Conservation (phyloP, 53 echinoderm and acorn worm genomes). For the Pentamera pediparva region DNA sequence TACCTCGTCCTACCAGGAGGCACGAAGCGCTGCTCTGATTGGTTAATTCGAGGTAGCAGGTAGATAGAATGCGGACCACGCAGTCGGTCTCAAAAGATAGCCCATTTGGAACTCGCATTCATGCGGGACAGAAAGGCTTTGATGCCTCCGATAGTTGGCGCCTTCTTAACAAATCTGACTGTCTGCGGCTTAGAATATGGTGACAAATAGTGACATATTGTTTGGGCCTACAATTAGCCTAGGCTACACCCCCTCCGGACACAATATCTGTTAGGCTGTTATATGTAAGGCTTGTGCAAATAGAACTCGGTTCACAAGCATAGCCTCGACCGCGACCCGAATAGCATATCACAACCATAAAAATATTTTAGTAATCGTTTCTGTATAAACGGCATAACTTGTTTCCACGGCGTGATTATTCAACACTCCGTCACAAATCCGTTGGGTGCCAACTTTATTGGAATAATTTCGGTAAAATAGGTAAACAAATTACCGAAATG, state of each 20-base stretch:
- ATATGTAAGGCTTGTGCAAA: too few relatives aligned
- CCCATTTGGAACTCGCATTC: slow-evolving; percentile 67
- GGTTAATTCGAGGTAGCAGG: slow-evolving; percentile 33
- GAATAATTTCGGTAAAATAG: too few relatives aligned
- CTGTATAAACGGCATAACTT: too few relatives aligned
- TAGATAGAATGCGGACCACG: slow-evolving; percentile 17
- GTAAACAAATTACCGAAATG: not conserved
- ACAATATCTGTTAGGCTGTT: slow-evolving; percentile 24
- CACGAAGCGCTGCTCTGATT: slow-evolving; percentile 5
- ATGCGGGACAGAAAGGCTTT: slow-evolving; percentile 46
- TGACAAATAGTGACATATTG: slow-evolving; percentile 99
- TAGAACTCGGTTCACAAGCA: too few relatives aligned
- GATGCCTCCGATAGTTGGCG: slow-evolving; percentile 85
- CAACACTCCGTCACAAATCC: too few relatives aligned
- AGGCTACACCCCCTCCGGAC: slow-evolving; percentile 46
- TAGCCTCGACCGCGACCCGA: too few relatives aligned
- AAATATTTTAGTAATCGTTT: too few relatives aligned
- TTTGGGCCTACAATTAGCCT: slow-evolving; percentile 99
- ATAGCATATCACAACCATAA: too few relatives aligned
- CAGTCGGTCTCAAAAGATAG: slow-evolving; percentile 56
- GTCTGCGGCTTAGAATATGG: slow-evolving; percentile 69
- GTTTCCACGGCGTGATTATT: too few relatives aligned
- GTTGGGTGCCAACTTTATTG: too few relatives aligned
- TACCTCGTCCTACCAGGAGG: not conserved
- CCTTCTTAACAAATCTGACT: slow-evolving; percentile 72